Percentiles rank a stretch among this genome's conserved stretches.
Conservation (phyloP, 2,113 vertebrate genomes). For the Crocuta crocuta region DNA sequence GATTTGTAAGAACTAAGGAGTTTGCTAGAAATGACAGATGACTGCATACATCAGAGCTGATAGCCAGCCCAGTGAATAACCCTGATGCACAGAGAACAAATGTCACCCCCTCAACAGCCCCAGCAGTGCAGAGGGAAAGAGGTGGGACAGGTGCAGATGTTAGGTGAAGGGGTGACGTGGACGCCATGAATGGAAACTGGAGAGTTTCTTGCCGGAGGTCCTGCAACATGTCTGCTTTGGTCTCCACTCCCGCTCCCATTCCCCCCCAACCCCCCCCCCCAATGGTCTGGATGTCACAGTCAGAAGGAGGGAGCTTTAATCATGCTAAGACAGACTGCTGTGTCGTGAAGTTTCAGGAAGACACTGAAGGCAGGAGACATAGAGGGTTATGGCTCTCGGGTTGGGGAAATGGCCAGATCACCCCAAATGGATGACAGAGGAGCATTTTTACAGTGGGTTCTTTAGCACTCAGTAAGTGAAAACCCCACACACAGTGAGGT, state of each 20-base stretch:
- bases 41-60: background rate
- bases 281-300: background rate
- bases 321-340: background rate
- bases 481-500: rapidly evolving
- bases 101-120: background rate
- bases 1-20: background rate
- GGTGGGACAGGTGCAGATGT: too few relatives aligned
- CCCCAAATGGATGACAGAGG: background rate
- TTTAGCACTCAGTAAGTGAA: background rate
- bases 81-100: background rate
- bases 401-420: background rate
- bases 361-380: background rate
- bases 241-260: background rate
- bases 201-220: background rate
- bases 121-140: background rate
- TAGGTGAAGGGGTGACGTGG: background rate
- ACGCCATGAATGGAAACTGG: background rate
- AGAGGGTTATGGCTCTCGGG: background rate
- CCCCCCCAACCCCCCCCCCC: background rate
- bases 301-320: background rate
- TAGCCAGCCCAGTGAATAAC: background rate
- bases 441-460: background rate
- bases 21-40: background rate
- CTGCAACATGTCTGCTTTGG: background rate
- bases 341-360: background rate